phyloP scores from a whole-genome alignment of 1,140 invertebrate species.

The Leptinotarsa lineolata region DNA sequence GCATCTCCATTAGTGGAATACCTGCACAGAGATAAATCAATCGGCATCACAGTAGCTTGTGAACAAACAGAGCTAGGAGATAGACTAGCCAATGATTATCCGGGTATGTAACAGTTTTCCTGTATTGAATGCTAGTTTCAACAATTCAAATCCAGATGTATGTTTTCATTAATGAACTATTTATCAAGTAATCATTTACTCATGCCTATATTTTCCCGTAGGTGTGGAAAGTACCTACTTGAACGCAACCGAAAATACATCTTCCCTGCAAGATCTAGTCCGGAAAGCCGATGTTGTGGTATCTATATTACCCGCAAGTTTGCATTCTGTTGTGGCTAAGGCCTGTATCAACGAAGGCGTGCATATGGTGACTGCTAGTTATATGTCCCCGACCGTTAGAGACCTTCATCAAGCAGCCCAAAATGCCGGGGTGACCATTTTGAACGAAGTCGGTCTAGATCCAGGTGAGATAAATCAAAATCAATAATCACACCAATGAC shows the following conservation, averaged over 20 bases:
- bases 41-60: constrained; percentile 84
- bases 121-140: too few species aligned
- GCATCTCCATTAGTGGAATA: constrained; percentile 93
- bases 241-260: constrained; percentile 74
- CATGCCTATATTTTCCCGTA: background rate
- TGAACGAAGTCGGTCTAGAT: constrained; percentile 95
- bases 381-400: constrained; percentile 76
- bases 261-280: constrained; percentile 74
- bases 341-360: constrained; percentile 83
- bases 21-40: constrained; percentile 78
- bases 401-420: constrained; percentile 78
- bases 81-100: constrained; percentile 73
- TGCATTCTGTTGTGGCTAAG: constrained; percentile 85
- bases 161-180: too few species aligned
- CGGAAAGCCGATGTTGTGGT: constrained; percentile 78
- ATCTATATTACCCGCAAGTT: constrained; percentile 88
- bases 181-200: too few species aligned
- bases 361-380: constrained; percentile 97
- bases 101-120: constrained; percentile 35
- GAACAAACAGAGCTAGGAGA: constrained; percentile 89
- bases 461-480: constrained; percentile 66
- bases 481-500: too few species aligned
- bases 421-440: constrained; percentile 83
- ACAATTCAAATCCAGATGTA: too few species aligned
- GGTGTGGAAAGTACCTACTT: constrained; percentile 83